A percentile compares a stretch with the other conserved stretches of the same genome.
These are phyloP conservation scores for Benthosema pterotum DNA, from an alignment of 2,797 vertebrate species.

Conservation along the genomic window DNA sequence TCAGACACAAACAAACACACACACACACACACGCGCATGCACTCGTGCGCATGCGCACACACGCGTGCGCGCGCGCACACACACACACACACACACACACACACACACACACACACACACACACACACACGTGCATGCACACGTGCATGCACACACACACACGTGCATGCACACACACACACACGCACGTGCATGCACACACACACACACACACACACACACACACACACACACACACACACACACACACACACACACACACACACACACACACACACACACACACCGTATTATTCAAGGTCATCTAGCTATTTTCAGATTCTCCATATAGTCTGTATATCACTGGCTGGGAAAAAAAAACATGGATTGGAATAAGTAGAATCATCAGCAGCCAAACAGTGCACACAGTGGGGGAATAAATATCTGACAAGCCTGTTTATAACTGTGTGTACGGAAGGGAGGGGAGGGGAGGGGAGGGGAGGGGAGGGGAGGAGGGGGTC, in stretches of 20 bases:
- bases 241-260: background rate
- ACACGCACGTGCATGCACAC: conserved; percentile 16
- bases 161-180: background rate
- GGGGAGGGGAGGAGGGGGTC: no score
- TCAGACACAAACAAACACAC: no score
- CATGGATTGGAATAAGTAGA: conserved; percentile 43
- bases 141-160: conserved; percentile 21
- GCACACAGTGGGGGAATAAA: conserved; percentile 33
- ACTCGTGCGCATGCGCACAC: background rate
- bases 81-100: conserved; percentile 21
- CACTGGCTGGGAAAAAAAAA: conserved; percentile 42
- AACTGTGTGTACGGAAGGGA: no score
- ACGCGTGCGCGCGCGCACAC: conserved; percentile 15
- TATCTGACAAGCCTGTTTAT: conserved; percentile 45
- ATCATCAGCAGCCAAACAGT: conserved; percentile 46
- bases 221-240: conserved; percentile 29
- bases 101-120: conserved; percentile 21
- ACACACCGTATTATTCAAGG: conserved; percentile 61
- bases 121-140: conserved; percentile 23
- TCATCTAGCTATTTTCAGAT: conserved; percentile 63
- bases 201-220: no score
- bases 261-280: background rate
- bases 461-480: no score
- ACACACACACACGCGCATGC: conserved; percentile 19
- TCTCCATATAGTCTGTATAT: conserved; percentile 35